phyloP scores from a whole-genome alignment of 2,113 vertebrate species.

The Sceloporus tristichus region DNA sequence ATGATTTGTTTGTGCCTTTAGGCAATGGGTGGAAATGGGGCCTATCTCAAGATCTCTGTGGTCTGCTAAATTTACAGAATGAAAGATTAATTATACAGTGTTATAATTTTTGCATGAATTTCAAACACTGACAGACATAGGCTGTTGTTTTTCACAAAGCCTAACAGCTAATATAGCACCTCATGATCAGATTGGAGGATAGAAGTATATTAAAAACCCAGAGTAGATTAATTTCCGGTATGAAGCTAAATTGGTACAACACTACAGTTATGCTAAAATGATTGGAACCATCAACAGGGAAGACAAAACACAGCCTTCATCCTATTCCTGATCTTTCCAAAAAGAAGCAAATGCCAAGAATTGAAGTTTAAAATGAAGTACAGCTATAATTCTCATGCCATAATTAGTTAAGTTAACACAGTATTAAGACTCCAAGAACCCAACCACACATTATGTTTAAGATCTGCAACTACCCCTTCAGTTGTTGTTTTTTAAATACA shows the following conservation, averaged over 20 bases:
- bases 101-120: constrained; percentile 68
- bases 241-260: constrained; percentile 75
- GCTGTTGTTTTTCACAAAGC: constrained; percentile 69
- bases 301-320: constrained; percentile 47
- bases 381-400: not conserved
- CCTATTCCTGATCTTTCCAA: constrained; percentile 25
- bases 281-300: constrained; percentile 62
- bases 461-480: not conserved
- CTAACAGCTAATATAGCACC: constrained; percentile 75
- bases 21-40: constrained; percentile 54
- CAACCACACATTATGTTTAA: not conserved
- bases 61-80: constrained; percentile 76
- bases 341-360: constrained; percentile 39
- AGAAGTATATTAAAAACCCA: constrained; percentile 83
- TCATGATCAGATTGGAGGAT: constrained; percentile 76
- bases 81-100: constrained; percentile 77
- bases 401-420: constrained; percentile 5
- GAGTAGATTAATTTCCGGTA: constrained; percentile 84
- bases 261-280: constrained; percentile 50
- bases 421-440: constrained; percentile 18
- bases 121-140: constrained; percentile 61
- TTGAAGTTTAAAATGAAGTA: constrained; percentile 18
- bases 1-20: constrained; percentile 65
- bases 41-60: constrained; percentile 72
- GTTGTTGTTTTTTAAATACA: not conserved